Evolutionary conservation across 2,113 vertebrate genomes (phyloP), one percentile per base, ranked within the genome.

Genomic region (Caloenas nicobarica): DNA sequence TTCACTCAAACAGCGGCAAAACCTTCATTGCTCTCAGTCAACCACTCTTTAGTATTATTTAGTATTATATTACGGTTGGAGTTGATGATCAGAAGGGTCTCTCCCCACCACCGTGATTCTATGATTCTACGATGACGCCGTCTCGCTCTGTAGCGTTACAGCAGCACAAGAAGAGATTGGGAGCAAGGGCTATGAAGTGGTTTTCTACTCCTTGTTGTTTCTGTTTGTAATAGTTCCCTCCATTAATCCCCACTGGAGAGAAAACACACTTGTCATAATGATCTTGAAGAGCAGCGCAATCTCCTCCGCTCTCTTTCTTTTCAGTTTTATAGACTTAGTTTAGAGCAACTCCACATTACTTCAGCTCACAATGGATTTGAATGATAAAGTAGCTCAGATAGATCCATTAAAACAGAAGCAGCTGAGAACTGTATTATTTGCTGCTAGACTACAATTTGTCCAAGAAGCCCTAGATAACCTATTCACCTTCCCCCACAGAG

Each of bases 401-500:
- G 89, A 29, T 34, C 56, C 81, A 83, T 94, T 96, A 89, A 95
- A 97, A 60, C 40, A 91, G 88, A 76, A 91, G 93, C 73, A 97
- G 92, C 92, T 79, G 84, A 90, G 85, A 88, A 71, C 76, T 65
- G 5, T 88, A 48, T 73, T 94, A 84, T 95, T 91, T 95, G 62
- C 91, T 72, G 81, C 91, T 86, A 93, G 92, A 95, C 96, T 89
- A 74, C 91, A 96, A 86, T 97, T 92, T 94, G 90, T 92, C 51
- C 89, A 80, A 88, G 95, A 84, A 94, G 88, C 96, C 89, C 81
- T 57, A 38, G 91, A 92, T 97, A 93, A 95, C 96, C 86, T 94
- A 85, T 89, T 97, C 97, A 95, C 84, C 92, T 97, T 94, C 89
- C 84, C 93, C 94, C 21, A 16, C 40, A 87, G 96, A 94, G 81